A percentile compares a stretch with the other conserved stretches of the same genome.
Evolutionary conservation across 92 coral and sea anemone species (phyloP).

Genomic region (Anthopleura xanthogrammica): DNA sequence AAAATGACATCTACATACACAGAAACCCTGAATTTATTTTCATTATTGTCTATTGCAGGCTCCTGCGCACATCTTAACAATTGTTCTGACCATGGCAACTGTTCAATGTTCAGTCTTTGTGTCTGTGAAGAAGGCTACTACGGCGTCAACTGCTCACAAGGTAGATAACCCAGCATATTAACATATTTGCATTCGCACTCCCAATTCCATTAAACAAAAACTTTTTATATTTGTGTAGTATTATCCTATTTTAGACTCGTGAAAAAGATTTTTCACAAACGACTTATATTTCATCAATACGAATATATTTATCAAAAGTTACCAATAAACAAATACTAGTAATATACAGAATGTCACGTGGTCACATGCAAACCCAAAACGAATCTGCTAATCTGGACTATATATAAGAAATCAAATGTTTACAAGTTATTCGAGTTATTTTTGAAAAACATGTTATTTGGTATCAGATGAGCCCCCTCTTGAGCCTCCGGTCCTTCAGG

Average conservation of each 20-base stretch:
- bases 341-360: background rate
- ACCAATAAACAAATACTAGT: background rate
- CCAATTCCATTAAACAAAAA: too few relatives aligned
- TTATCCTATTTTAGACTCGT: too few relatives aligned
- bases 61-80: conserved; percentile 4
- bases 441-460: background rate
- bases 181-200: background rate
- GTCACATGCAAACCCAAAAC: too few relatives aligned
- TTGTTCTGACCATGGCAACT: conserved; percentile 5
- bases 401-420: too few relatives aligned
- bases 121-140: conserved; percentile 14
- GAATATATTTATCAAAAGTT: too few relatives aligned
- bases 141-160: conserved; percentile 2
- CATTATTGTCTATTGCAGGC: background rate
- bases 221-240: too few relatives aligned
- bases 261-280: too few relatives aligned
- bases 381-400: too few relatives aligned
- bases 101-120: conserved; percentile 6
- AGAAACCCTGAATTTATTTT: background rate
- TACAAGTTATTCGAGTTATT: background rate
- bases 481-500: conserved; percentile 6
- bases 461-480: background rate
- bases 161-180: background rate
- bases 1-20: too few relatives aligned
- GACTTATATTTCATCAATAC: too few relatives aligned